Percentiles rank a stretch among this genome's conserved stretches.
phyloP scores from a whole-genome alignment of 2,113 vertebrate species.

The Plotosus lineatus region DNA sequence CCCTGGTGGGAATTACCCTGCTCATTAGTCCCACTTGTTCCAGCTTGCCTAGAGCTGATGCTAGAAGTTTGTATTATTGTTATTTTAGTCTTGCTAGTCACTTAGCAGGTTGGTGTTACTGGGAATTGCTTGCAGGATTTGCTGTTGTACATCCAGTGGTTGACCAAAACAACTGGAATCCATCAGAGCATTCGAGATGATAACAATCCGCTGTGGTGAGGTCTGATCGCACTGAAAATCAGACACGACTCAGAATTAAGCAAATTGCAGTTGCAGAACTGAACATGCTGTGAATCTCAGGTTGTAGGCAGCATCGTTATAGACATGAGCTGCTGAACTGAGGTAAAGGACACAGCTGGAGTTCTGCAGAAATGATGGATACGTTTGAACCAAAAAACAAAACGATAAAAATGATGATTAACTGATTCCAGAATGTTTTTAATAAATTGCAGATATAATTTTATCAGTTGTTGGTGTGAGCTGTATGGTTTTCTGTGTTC shows the following conservation, averaged over 20 bases:
- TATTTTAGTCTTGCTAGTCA: slow-evolving; percentile 27
- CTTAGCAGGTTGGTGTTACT: neutral
- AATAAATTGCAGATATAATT: neutral
- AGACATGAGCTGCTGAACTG: neutral
- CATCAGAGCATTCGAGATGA: neutral
- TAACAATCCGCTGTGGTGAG: neutral
- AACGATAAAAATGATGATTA: neutral
- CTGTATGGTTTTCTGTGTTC: neutral
- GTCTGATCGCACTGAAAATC: neutral
- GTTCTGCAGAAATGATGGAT: neutral
- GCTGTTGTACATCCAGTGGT: neutral
- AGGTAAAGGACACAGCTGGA: neutral
- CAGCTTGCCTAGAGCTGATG: slow-evolving; percentile 1
- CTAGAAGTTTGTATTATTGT: slow-evolving; percentile 8
- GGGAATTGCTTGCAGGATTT: neutral
- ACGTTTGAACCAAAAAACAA: neutral
- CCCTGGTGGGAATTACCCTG: slow-evolving; percentile 44
- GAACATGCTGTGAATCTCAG: neutral
- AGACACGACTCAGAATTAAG: neutral
- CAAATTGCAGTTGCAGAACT: neutral
- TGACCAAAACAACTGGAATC: neutral
- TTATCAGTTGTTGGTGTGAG: neutral
- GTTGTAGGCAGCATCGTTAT: neutral
- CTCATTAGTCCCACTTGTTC: slow-evolving; percentile 29
- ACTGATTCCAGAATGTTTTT: neutral